Evolutionary conservation across 2,888 invertebrate species (phyloP), one percentile per base, ranked within the genome.

Genomic region (Orgyia antiqua): DNA sequence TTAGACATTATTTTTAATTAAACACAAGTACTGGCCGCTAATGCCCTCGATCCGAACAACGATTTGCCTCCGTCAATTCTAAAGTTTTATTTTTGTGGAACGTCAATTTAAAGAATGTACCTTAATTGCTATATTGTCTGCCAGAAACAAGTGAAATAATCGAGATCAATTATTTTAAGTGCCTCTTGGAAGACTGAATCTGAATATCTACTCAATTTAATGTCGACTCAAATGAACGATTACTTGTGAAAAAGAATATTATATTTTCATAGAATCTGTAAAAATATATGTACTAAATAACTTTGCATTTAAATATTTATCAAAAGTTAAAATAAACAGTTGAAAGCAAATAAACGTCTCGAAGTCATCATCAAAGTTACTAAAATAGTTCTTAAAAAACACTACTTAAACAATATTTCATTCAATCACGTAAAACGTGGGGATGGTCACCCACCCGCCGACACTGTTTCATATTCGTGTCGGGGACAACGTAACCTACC

Each of bases 1-100:
- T 73, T 65, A 66, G 70, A 76, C 77, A 75, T 79, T 80, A 79
- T 83, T 83, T 83, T 82, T 83, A 83, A 84, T 83, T 82, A 83
- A 80, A 78, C 72, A 72, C 70, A 71, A 72, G 68, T 69, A 69
- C 69, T 68, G 69, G 42, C 66, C 70, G 63, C 61, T 59, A 61
- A 68, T 64, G 54, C 57, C 58, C 49, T 49, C 58, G 61, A 75
- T 70, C 56, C 62, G 43, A 61, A 63, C 58, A 54, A 56, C 59
- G 61, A 67, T 62, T 58, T 59, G 49, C 53, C 50, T 49, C 46
- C 42, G 44, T 49, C 60, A 54, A 56, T 54, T 56, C 42, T 42
- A 40, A 17, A 30, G 45, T 31, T 48, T 52, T 48, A 44, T 44
- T 52, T 52, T 51, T 36, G 43, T 42, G 31, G 37, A 32, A 32